Evolutionary conservation across 2,113 vertebrate species (phyloP).

Genomic region (Pelusios castaneus): DNA sequence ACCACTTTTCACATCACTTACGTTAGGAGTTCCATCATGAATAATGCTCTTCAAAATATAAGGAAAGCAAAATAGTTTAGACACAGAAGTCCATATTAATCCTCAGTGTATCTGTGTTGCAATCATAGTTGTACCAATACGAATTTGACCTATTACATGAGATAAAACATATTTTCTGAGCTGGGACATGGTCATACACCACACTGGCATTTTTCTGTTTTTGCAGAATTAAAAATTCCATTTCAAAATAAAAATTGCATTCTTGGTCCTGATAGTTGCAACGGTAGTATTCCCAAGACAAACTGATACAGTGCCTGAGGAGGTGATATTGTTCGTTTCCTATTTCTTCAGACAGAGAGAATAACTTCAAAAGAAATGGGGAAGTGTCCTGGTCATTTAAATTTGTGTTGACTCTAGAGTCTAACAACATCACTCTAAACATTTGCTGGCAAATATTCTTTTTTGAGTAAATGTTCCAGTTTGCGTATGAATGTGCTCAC

Average conservation of each 20-base stretch:
- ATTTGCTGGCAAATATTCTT: not conserved
- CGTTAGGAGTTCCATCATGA: not conserved
- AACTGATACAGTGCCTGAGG: not conserved
- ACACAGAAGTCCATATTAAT: not conserved
- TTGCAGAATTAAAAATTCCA: not conserved
- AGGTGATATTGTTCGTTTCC: not conserved
- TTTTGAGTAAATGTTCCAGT: conserved; percentile 45
- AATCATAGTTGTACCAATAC: not conserved
- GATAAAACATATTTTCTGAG: not conserved
- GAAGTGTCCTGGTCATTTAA: not conserved
- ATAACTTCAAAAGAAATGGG: not conserved
- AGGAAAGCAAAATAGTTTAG: not conserved
- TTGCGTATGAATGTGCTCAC: conserved; percentile 45
- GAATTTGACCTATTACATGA: not conserved
- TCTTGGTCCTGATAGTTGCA: not conserved
- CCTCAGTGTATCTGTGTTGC: not conserved
- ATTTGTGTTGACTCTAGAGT: not conserved
- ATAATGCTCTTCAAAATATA: not conserved
- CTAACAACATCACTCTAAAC: not conserved
- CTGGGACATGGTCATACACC: not conserved
- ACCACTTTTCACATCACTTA: not conserved
- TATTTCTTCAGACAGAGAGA: not conserved
- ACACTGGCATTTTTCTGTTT: not conserved
- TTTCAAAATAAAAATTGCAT: not conserved
- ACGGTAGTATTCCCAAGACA: not conserved